Evolutionary conservation across 2,113 vertebrate genomes (phyloP).

Genomic region (Alligator sinensis): DNA sequence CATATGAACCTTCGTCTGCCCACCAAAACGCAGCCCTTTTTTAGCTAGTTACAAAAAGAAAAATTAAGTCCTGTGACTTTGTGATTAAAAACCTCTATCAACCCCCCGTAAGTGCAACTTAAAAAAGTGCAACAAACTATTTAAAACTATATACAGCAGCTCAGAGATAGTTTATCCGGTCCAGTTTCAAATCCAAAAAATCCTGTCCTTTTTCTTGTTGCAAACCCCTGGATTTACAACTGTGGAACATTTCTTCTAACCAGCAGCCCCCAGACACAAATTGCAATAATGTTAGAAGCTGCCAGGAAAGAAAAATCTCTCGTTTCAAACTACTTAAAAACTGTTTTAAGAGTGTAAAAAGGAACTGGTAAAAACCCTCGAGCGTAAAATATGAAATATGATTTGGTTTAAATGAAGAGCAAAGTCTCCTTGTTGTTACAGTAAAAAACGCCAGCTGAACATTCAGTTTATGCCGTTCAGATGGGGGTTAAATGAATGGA

Average conservation of each 20-base stretch:
- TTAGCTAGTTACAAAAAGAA: slow-evolving; percentile 92
- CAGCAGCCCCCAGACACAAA: slow-evolving; percentile 88
- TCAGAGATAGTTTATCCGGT: slow-evolving; percentile 82
- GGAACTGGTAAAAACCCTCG: slow-evolving; percentile 97
- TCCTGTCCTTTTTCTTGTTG: slow-evolving; percentile 77
- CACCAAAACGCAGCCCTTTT: slow-evolving; percentile 82
- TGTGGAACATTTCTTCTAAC: slow-evolving; percentile 74
- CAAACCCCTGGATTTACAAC: slow-evolving; percentile 81
- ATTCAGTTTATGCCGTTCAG: slow-evolving; percentile 88
- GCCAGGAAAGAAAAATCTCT: slow-evolving; percentile 87
- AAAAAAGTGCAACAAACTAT: slow-evolving; percentile 94
- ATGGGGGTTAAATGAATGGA: slow-evolving; percentile 90
- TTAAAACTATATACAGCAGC: slow-evolving; percentile 93
- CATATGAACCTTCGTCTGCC: slow-evolving; percentile 78
- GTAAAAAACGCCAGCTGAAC: slow-evolving; percentile 97
- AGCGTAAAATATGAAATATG: slow-evolving; percentile 99
- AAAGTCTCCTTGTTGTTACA: slow-evolving; percentile 93
- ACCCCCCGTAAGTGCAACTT: slow-evolving; percentile 95
- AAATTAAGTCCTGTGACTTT: slow-evolving; percentile 82
- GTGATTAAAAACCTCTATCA: slow-evolving; percentile 98
- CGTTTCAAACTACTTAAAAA: slow-evolving; percentile 95
- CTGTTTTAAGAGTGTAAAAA: slow-evolving; percentile 97
- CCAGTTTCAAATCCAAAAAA: slow-evolving; percentile 85
- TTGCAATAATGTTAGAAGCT: slow-evolving; percentile 94
- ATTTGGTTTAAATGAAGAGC: slow-evolving; percentile 98